Evolutionary conservation across 2,797 vertebrate species (phyloP).

Genomic region (Serranus cabrilla): DNA sequence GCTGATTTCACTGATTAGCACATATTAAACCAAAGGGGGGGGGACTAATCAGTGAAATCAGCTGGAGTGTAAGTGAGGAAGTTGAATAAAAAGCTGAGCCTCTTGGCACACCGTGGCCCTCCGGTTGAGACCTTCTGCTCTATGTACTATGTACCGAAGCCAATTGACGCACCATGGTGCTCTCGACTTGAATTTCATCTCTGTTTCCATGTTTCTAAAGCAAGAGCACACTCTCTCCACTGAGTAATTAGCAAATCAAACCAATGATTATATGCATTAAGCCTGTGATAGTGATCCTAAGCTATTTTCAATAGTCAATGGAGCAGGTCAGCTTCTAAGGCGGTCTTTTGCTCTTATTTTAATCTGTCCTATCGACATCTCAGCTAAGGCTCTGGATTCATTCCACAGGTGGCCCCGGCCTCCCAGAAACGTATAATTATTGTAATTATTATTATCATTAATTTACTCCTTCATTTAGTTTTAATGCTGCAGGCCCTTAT

Average conservation of each 20-base stretch:
- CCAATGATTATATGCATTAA: conserved; percentile 4
- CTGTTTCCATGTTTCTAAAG: conserved; percentile 1
- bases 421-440: conserved; percentile 32
- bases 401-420: conserved; percentile 6
- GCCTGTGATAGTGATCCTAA: neutral
- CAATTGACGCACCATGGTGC: conserved; percentile 17
- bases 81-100: conserved; percentile 28
- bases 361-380: conserved; percentile 18
- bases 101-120: conserved; percentile 9
- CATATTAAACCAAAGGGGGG: conserved; percentile 33
- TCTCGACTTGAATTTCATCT: conserved; percentile 3
- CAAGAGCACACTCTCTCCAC: neutral
- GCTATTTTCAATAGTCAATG: conserved; percentile 9
- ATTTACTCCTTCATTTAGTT: conserved; percentile 55
- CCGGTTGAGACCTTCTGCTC: conserved; percentile 14
- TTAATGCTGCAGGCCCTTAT: conserved; percentile 47
- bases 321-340: neutral
- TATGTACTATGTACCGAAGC: neutral
- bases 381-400: conserved; percentile 5
- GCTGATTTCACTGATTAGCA: conserved; percentile 56
- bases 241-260: conserved; percentile 21
- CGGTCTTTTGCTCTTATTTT: conserved; percentile 3
- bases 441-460: conserved; percentile 24
- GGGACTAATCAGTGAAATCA: conserved; percentile 41
- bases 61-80: conserved; percentile 16